Percentiles rank a stretch among this genome's conserved stretches.
phyloP scores from a whole-genome alignment of 2,113 vertebrate genomes.

The Tupaia tana region DNA sequence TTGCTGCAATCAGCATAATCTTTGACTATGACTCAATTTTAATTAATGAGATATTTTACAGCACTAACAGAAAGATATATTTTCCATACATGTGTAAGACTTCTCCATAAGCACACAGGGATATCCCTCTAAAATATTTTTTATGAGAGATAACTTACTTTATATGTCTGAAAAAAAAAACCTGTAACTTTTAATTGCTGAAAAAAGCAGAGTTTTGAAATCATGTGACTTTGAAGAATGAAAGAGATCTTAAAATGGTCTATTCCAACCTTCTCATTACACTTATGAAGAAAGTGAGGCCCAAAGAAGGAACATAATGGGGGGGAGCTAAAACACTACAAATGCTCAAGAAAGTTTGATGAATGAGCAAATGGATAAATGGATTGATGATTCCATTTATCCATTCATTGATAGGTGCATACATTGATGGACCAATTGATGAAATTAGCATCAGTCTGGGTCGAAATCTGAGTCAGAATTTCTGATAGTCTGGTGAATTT shows the following conservation, averaged over 20 bases:
- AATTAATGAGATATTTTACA: constrained; percentile 13
- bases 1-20: background rate
- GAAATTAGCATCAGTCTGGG: background rate
- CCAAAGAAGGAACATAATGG: background rate
- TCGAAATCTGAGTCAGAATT: background rate
- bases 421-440: background rate
- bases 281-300: background rate
- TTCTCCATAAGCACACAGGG: background rate
- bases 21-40: constrained; percentile 25
- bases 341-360: constrained; percentile 22
- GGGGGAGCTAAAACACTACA: background rate
- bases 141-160: background rate
- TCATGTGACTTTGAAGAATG: background rate
- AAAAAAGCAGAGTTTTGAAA: background rate
- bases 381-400: too few relatives aligned
- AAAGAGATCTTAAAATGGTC: background rate
- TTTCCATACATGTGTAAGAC: constrained; percentile 5
- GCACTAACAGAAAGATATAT: background rate
- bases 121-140: constrained; percentile 10
- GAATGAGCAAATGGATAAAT: background rate
- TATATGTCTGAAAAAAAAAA: constrained; percentile 17
- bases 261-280: background rate
- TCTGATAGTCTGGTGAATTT: background rate
- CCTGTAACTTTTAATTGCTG: background rate
- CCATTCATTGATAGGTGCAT: background rate